Base-by-base conservation (phyloP, 1,140 invertebrate genomes). In the Leptopilina clavipes region DNA sequence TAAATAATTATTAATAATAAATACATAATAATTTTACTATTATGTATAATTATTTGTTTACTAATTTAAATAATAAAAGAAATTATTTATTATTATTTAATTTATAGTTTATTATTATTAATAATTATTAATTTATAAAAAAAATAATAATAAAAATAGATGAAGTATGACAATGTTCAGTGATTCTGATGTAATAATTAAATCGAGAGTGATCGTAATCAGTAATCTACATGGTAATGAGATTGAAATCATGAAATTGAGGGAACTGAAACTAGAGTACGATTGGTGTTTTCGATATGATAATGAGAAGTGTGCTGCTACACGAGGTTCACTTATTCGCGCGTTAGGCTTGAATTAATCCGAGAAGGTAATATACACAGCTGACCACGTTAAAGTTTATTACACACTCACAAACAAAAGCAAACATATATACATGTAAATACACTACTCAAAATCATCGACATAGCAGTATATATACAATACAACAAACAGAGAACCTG, bases 251-350 rank as follows among this genome's bases (percentile, higher is more conserved):
- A 48, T 48, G 44, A 52, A 52, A 52, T 52, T 52, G 48, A 52
- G 48, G 48, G 48, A 45, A 45, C 44, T 45, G 6, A 14, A 45
- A 40, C 11, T 52, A 17, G 17, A 52, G 48, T 52, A 7, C 17
- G 48, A 52, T 52, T 17, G n/a, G n/a, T 52, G 48, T 52, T 52
- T 52, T 52, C 48, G 48, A 52, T 52, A 52, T 52, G 48, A 52
- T 52, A 52, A 52, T 52, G 48, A 52, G 48, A 8, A 17, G n/a
- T 1, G 48, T 52, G 44, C 11, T 48, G n/a, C 6, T 52, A 17
- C 17, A 17, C 48, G 14, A 52, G 48, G 48, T 17, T 52, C 48
- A 52, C 48, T 52, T 52, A 52, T 52, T 52, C 48, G n/a, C 14
- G 17, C 48, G 48, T 52, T 17, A 52, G 48, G 48, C 48, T 52